Percentiles rank a stretch among this genome's conserved stretches.
Evolutionary conservation across 23 tunicate genomes (phyloP).

Genomic region (Ciona savignyi): DNA sequence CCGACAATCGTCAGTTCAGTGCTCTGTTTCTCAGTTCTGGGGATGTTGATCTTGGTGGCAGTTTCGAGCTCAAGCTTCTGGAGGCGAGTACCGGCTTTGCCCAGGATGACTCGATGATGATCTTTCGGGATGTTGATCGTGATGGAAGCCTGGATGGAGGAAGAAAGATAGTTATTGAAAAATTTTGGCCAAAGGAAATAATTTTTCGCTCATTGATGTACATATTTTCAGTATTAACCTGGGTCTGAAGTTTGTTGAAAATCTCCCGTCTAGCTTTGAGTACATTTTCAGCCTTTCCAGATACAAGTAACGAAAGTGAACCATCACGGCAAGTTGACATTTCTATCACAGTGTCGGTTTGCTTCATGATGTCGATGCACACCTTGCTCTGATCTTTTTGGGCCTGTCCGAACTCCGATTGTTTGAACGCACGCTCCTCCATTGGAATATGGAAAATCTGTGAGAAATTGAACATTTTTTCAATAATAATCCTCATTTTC

Average conservation of each 20-base stretch:
- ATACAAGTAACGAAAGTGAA: slow-evolving; percentile 78
- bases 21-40: slow-evolving; percentile 63
- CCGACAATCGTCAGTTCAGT: slow-evolving; percentile 69
- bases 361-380: slow-evolving; percentile 71
- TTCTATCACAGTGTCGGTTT: slow-evolving; percentile 75
- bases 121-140: slow-evolving; percentile 84
- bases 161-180: no score
- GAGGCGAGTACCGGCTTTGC: slow-evolving; percentile 65
- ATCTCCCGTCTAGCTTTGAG: slow-evolving; percentile 79
- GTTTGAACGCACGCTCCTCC: slow-evolving; percentile 91
- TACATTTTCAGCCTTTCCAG: slow-evolving; percentile 73
- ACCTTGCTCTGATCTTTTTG: slow-evolving; percentile 80
- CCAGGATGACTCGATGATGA: slow-evolving; percentile 89
- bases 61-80: slow-evolving; percentile 90
- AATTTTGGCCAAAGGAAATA: neutral
- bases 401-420: slow-evolving; percentile 64
- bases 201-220: neutral
- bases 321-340: slow-evolving; percentile 91
- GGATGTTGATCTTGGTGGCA: slow-evolving; percentile 91
- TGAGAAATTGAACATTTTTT: no score
- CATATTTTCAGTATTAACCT: slow-evolving; percentile 29
- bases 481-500: no score
- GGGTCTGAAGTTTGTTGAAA: slow-evolving; percentile 69
- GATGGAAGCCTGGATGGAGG: slow-evolving; percentile 51
- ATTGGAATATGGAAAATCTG: slow-evolving; percentile 86